Base-by-base conservation (phyloP, 2,113 vertebrate genomes). In the Struthio camelus region DNA sequence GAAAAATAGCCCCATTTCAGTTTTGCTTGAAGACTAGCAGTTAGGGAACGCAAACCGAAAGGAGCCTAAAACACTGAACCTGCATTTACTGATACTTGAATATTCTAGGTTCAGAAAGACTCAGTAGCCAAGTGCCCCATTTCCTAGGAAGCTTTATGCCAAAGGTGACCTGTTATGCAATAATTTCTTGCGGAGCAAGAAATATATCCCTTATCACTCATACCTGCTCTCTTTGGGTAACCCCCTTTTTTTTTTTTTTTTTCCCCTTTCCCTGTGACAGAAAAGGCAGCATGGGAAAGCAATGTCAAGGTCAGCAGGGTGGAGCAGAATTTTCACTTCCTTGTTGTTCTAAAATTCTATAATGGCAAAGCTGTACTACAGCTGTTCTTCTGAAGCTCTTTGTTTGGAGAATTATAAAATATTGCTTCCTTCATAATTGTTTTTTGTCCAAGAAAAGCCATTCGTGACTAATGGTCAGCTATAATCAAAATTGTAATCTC, bases 41-140 rank as follows among this genome's bases (percentile, higher is more conserved):
- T 56, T 36, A 66, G 44, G 38, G 23, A 67, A 59, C 11, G 15
- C 15, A 12, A 34, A 4, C 53, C 5, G n/a, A 7, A 51, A 38
- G 58, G 30, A 65, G 17, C 27, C 58, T 56, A 27, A 90, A 85
- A 5, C 40, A 15, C 67, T 25, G 7, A 7, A 22, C 56, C n/a
- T 85, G 34, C 44, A 1, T 61, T 38, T 34, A 4, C 6, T 4
- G 2, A 14, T 25, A 27, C 17, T 22, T 4, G 38, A 28, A 25
- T 0, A 0, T 36, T 19, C 54, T 10, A 19, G 13, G 54, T 27
- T 18, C 28, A 76, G 22, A 66, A 25, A 20, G 62, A 46, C 25
- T 46, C 66, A 62, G 54, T 22, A 86, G 77, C 87, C 80, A 76
- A 67, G 24, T 1, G 32, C 46, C 62, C 28, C 36, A 10, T 48